Conservation (phyloP, 2,888 invertebrate genomes). For the Euclidia mi region DNA sequence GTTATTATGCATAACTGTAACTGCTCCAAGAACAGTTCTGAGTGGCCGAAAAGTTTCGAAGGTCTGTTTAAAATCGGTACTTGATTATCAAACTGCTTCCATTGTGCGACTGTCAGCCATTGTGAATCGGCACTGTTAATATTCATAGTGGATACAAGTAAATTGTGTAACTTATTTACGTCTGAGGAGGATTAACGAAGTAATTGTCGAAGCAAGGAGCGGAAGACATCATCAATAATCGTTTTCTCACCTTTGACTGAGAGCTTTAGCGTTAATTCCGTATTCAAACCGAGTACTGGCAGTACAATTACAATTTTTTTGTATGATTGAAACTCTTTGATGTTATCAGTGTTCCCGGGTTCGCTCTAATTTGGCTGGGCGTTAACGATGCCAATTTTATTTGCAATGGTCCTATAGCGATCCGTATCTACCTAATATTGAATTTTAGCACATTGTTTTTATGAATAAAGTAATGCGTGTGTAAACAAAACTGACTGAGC, state of each 20-base stretch:
- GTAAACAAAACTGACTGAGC: no score
- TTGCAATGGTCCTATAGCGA: constrained; percentile 37
- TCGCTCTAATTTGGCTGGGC: constrained; percentile 50
- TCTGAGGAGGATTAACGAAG: constrained; percentile 21
- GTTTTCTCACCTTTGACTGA: constrained; percentile 39
- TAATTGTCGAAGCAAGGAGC: constrained; percentile 24
- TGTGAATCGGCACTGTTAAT: constrained; percentile 22
- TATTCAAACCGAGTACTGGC: constrained; percentile 41
- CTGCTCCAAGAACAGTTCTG: neutral
- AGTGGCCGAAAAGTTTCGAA: neutral
- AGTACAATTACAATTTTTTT: constrained; percentile 48
- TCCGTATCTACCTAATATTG: constrained; percentile 30
- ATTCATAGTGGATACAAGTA: constrained; percentile 24
- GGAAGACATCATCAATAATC: constrained; percentile 39
- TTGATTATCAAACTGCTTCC: constrained; percentile 18
- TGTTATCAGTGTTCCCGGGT: constrained; percentile 42
- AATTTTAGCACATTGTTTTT: constrained; percentile 36
- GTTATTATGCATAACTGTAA: no score
- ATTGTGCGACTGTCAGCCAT: constrained; percentile 10
- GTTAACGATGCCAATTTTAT: constrained; percentile 59
- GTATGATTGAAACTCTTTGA: constrained; percentile 58
- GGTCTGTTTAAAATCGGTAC: constrained; percentile 14
- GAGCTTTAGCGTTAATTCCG: constrained; percentile 34
- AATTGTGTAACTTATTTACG: constrained; percentile 31
- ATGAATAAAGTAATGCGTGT: no score